A percentile compares a stretch with the other conserved stretches of the same genome.
phyloP scores from a whole-genome alignment of 1,140 invertebrate genomes.

The Nixonia krombeini region DNA sequence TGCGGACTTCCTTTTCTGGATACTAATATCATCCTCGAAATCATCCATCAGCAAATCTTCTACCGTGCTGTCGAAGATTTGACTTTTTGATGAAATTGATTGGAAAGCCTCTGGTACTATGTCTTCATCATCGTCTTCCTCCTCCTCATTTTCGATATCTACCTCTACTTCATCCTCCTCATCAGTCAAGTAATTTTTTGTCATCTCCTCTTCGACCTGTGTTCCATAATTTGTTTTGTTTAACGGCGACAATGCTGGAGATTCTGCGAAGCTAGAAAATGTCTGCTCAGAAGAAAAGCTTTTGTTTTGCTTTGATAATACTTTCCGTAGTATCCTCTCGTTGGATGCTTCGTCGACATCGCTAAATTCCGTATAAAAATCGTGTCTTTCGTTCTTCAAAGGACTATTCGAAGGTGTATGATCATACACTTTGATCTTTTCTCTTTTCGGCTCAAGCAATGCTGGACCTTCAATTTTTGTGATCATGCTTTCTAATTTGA shows the following conservation, averaged over 20 bases:
- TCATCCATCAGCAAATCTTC: constrained; percentile 47
- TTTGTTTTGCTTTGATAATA: not conserved
- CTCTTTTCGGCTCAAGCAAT: constrained; percentile 18
- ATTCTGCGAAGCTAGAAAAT: not conserved
- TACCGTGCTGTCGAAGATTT: too few relatives aligned
- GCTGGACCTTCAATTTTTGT: constrained; percentile 58
- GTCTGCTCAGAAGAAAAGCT: too few relatives aligned
- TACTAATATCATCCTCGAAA: constrained; percentile 22
- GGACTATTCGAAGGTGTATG: constrained; percentile 8
- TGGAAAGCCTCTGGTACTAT: constrained; percentile 55
- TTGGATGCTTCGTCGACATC: not conserved
- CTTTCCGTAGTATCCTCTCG: not conserved
- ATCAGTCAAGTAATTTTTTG: constrained; percentile 5
- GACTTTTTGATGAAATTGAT: constrained; percentile 19
- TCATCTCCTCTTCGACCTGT: constrained; percentile 2
- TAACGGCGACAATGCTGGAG: constrained; percentile 1
- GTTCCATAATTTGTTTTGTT: constrained; percentile 7
- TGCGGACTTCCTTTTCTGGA: constrained; percentile 27
- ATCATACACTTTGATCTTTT: constrained; percentile 9
- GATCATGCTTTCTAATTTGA: constrained; percentile 64
- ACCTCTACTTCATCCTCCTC: constrained; percentile 18
- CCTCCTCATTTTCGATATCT: constrained; percentile 22
- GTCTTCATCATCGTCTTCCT: constrained; percentile 37
- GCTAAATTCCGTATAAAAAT: not conserved
- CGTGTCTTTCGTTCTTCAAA: not conserved